These are phyloP conservation scores for Ameiurus melas DNA, from an alignment of 2,113 vertebrate species.

Conservation along the genomic window DNA sequence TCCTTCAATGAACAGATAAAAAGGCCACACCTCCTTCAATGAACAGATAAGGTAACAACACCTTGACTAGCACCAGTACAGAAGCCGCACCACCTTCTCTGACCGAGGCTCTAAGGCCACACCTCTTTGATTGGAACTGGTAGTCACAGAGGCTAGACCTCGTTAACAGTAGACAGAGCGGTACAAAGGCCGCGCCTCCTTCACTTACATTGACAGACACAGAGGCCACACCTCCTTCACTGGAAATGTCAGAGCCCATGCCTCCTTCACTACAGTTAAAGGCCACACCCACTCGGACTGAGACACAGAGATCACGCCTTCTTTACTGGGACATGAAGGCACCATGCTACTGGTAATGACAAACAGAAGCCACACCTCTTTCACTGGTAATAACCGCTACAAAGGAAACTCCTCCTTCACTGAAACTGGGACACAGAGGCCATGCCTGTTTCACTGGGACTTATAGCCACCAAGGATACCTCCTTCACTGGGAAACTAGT, in stretches of 20 bases:
- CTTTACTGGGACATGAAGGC: background rate
- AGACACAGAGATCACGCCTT: background rate
- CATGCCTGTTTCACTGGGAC: background rate
- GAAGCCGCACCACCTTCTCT: no score
- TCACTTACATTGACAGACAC: background rate
- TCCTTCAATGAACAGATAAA: no score
- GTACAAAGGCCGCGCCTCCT: background rate
- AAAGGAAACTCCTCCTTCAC: background rate
- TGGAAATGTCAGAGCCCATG: background rate
- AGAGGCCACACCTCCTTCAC: background rate
- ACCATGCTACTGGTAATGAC: background rate
- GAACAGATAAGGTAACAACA: no score
- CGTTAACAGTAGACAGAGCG: background rate
- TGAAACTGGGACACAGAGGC: background rate
- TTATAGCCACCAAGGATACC: background rate
- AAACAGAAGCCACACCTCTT: background rate
- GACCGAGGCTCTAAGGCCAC: background rate
- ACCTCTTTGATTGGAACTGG: background rate
- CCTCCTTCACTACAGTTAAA: background rate
- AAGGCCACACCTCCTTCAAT: no score
- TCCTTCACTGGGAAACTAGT: background rate
- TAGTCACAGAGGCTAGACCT: background rate
- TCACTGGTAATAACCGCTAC: background rate
- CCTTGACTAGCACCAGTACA: background rate
- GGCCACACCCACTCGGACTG: background rate